Evolutionary conservation across 2,113 vertebrate species (phyloP).

Genomic region (Rhinopithecus roxellana): DNA sequence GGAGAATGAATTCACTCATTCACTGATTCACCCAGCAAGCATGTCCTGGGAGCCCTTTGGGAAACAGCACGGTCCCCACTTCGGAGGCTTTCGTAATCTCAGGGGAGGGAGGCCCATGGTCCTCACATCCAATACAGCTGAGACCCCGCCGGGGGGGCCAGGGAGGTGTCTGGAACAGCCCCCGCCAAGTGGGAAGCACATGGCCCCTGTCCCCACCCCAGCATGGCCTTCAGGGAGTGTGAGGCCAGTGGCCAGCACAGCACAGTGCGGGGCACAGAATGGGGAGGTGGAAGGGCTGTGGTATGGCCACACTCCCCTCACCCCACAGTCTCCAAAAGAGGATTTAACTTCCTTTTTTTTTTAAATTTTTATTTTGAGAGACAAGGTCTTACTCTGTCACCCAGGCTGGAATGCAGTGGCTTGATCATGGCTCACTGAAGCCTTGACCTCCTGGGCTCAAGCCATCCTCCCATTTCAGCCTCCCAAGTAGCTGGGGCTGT

Average conservation of each 20-base stretch:
- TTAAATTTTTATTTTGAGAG: no score
- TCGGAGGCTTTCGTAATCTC: rapidly evolving
- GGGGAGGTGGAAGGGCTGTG: rapidly evolving
- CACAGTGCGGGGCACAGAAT: rapidly evolving
- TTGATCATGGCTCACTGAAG: no score
- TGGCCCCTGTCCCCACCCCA: rapidly evolving
- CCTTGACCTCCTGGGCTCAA: no score
- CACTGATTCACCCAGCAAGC: not conserved
- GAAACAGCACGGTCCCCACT: no score
- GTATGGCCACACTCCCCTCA: no score
- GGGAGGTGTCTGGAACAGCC: not conserved
- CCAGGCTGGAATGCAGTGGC: no score
- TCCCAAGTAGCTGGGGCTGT: no score
- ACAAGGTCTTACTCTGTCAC: no score
- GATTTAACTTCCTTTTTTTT: no score
- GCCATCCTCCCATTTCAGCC: no score
- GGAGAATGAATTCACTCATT: not conserved
- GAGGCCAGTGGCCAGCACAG: no score
- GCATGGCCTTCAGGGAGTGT: not conserved
- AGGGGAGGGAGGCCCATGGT: rapidly evolving
- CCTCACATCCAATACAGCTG: rapidly evolving
- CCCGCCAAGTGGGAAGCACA: not conserved
- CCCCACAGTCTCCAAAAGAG: not conserved
- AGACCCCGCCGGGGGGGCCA: rapidly evolving
- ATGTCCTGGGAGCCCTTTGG: not conserved